Conservation (phyloP, 2,888 invertebrate genomes). For the Melanostoma scalare region DNA sequence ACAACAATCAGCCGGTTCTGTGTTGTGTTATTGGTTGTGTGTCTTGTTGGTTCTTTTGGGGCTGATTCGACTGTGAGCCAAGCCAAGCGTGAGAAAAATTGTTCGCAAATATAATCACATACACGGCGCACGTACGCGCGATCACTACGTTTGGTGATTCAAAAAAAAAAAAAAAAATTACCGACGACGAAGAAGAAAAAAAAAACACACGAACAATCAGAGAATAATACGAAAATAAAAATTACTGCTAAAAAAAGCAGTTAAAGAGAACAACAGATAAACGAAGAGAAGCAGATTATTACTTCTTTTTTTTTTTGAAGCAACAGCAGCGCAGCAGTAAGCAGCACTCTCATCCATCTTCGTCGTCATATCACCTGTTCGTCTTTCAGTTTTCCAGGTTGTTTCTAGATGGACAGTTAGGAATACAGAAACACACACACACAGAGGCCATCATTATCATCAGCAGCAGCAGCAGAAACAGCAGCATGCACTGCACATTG, state of each 20-base stretch:
- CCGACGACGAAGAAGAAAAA: conserved; percentile 34
- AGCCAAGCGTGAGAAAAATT: conserved; percentile 71
- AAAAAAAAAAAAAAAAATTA: conserved; percentile 43
- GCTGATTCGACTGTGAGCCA: conserved; percentile 14
- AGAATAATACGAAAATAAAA: conserved; percentile 31
- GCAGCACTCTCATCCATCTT: conserved; percentile 70
- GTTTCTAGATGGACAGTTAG: conserved; percentile 69
- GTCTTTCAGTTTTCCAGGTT: conserved; percentile 70
- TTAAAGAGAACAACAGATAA: conserved; percentile 54
- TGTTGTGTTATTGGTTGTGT: conserved; percentile 3
- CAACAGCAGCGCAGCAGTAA: conserved; percentile 47
- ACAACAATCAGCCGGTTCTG: conserved; percentile 62
- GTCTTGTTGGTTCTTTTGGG: conserved; percentile 32
- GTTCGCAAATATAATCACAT: conserved; percentile 72
- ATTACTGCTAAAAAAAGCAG: conserved; percentile 21
- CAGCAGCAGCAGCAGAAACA: conserved; percentile 21
- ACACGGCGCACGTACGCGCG: conserved; percentile 73
- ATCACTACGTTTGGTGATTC: conserved; percentile 71
- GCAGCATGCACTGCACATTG: conserved; percentile 51
- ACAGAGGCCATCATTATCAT: not conserved
- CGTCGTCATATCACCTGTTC: conserved; percentile 73
- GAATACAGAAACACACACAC: conserved; percentile 52
- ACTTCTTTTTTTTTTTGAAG: conserved; percentile 21
- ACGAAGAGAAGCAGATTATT: conserved; percentile 58
- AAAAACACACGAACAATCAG: conserved; percentile 44